phyloP scores from a whole-genome alignment of 2,888 invertebrate genomes.

The Orthosia incerta region DNA sequence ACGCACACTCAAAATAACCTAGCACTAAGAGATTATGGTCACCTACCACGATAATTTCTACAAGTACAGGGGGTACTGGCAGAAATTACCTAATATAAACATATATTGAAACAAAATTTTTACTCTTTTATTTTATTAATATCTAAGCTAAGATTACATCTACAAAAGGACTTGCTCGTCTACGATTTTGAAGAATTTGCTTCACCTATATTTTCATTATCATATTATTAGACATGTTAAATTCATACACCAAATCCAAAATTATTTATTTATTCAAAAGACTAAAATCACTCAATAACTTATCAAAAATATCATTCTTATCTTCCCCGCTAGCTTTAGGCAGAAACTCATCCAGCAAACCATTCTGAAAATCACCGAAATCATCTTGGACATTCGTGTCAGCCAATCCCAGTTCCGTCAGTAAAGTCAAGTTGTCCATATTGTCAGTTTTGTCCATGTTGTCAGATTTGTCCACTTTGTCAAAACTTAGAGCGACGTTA shows the following conservation, averaged over 20 bases:
- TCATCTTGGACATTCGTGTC: conserved; percentile 84
- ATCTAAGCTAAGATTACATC: too few relatives aligned
- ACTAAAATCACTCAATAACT: conserved; percentile 83
- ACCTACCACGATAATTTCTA: too few relatives aligned
- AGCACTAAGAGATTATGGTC: too few relatives aligned
- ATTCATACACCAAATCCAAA: conserved; percentile 3
- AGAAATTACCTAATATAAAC: too few relatives aligned
- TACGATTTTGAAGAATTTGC: too few relatives aligned
- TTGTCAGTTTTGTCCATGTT: conserved; percentile 74
- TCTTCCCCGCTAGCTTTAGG: conserved; percentile 71
- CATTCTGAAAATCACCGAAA: conserved; percentile 88
- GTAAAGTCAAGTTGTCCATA: conserved; percentile 80
- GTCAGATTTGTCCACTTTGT: conserved; percentile 69
- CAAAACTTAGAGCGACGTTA: conserved; percentile 63
- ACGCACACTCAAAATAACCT: too few relatives aligned
- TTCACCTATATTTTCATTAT: too few relatives aligned
- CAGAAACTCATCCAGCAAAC: conserved; percentile 78
- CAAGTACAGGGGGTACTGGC: too few relatives aligned
- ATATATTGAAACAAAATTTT: too few relatives aligned
- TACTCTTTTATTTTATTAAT: too few relatives aligned
- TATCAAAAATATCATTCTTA: conserved; percentile 86
- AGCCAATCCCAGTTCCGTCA: conserved; percentile 91
- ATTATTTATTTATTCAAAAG: conserved; percentile 70
- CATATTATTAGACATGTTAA: not conserved
- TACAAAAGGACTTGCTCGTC: too few relatives aligned